Evolutionary conservation across 1,140 invertebrate genomes (phyloP), one percentile per base, ranked within the genome.

Genomic region (Zeugodacus cucurbitae): DNA sequence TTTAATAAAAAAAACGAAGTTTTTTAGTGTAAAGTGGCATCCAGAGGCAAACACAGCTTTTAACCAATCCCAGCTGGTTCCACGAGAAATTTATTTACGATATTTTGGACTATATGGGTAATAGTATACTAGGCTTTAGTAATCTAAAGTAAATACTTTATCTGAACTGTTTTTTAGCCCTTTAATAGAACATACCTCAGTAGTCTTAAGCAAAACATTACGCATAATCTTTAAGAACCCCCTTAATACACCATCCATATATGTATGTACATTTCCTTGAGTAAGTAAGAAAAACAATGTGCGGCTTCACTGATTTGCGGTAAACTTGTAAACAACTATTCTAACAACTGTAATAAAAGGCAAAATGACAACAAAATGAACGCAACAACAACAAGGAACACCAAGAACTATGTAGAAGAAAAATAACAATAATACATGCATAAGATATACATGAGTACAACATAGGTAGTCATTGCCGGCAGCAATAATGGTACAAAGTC

Each of bases 311-410:
- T 82, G 74, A 82, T 82, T 82, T 82, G 74, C 41, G 74, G 74
- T 82, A 82, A 48, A 82, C 74, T 82, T 82, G 74, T 82, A 48
- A 82, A 82, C 74, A 82, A 82, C 74, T 82, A 82, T 82, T 48
- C 74, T 82, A 82, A 82, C 74, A 82, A 82, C 74, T 82, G 74
- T 48, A 82, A 82, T 82, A 82, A 82, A 82, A 82, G 20, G 17
- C 74, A 11, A 82, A 82, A 82, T 20, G 41, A 82, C 14, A 44
- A 26, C 41, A 44, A 48, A 48, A 48, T 48, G 44, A 48, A 48
- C 0, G 10, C 70, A 74, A 44, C 70, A 67, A 32, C 62, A 67
- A 67, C 41, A 78, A 48, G 48, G 10, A 20, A 44, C 37, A n/a
- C 1, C 58, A 59, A 59, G 6, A 82, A 48, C 6, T 82, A 44